A percentile compares a stretch with the other conserved stretches of the same genome.
Evolutionary conservation across 2,113 vertebrate genomes (phyloP).

Genomic region (Larimichthys crocea): DNA sequence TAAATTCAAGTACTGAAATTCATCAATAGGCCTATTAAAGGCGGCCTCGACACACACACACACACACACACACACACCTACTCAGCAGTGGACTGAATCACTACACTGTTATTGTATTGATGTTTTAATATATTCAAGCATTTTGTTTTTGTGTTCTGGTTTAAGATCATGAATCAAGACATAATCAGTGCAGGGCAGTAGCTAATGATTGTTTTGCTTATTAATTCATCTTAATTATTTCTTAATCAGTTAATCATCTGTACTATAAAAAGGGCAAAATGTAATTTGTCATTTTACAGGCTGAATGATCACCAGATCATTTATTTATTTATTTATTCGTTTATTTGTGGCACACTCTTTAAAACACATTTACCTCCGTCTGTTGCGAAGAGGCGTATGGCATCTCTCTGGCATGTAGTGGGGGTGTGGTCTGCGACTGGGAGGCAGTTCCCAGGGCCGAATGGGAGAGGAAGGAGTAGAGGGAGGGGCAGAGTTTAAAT

Average conservation of each 20-base stretch:
- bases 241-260: neutral
- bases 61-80: neutral
- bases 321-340: too few species aligned
- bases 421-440: constrained; percentile 93
- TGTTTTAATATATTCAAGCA: neutral
- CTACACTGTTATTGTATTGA: neutral
- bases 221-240: neutral
- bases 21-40: neutral
- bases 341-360: neutral
- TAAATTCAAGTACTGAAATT: neutral
- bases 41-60: neutral
- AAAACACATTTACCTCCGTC: constrained; percentile 88
- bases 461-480: constrained; percentile 96
- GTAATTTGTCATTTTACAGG: neutral
- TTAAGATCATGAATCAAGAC: neutral
- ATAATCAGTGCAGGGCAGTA: neutral
- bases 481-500: constrained; percentile 90
- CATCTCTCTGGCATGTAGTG: constrained; percentile 97
- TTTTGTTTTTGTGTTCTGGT: neutral
- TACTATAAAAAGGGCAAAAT: neutral
- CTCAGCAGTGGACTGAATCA: neutral
- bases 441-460: constrained; percentile 97
- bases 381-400: constrained; percentile 95
- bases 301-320: neutral
- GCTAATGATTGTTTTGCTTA: neutral